Evolutionary conservation across 1,140 invertebrate genomes (phyloP), one percentile per base, ranked within the genome.

Genomic region (Drosophila repletoides): DNA sequence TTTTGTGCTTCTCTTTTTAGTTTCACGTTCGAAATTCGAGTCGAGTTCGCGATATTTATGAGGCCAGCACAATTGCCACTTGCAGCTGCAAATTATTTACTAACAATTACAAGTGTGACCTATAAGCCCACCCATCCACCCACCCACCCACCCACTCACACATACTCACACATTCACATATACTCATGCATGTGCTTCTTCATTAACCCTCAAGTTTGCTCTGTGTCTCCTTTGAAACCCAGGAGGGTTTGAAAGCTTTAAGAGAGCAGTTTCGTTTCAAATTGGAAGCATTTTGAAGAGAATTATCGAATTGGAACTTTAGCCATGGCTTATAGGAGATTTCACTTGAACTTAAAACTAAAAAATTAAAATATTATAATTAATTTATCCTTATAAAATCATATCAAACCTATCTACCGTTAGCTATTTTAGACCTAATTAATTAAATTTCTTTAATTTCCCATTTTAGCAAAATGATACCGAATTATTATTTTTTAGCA

Each of bases 31-130:
- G 28, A 55, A 34, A 10, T 46, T 41, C 12, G 51, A 43, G 38
- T 43, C 51, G 48, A 46, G 38, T 55, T 43, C 10, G 41, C 33
- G 51, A 41, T 83, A 79, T 83, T 84, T 83, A 84, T 79, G 70
- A 66, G 76, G 64, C 56, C 48, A 61, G 40, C 52, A 31, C 48
- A 59, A 65, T 72, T 72, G 74, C 56, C 80, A 66, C 34, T 86
- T 60, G 56, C 53, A 68, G 67, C 31, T 49, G 36, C 33, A 86
- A 80, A 76, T 80, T 86, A 80, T 76, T 76, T 80, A 55, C 59
- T 31, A 73, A 29, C 67, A 65, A 72, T 72, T 72, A 66, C 67
- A 84, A 72, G 28, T 61, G 38, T 48, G 51, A 43, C 28, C 24
- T 19, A 5, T 29, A n/a, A 41, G 28, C 10, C 2, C 9, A 58